These are phyloP conservation scores for Trigoniulus corallinus DNA, from an alignment of 1,140 invertebrate species.

Conservation along the genomic window DNA sequence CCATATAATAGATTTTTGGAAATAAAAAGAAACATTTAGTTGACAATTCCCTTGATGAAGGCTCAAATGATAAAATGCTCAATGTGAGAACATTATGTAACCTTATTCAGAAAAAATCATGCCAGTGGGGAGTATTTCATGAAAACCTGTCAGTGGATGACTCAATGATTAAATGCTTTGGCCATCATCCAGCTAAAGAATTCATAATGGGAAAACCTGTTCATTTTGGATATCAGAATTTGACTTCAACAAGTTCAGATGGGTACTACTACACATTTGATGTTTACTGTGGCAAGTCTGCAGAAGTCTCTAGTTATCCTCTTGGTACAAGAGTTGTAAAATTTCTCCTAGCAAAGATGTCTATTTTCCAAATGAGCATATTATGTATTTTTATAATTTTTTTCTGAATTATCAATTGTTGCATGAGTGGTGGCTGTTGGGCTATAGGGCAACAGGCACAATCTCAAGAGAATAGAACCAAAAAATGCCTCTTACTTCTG, in stretches of 20 bases:
- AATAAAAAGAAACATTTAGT: slow-evolving; percentile 15
- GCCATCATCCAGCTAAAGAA: slow-evolving; percentile 13
- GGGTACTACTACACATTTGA: slow-evolving; percentile 2
- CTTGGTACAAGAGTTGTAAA: slow-evolving; percentile 1
- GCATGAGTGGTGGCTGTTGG: not conserved
- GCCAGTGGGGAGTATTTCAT: slow-evolving; percentile 9
- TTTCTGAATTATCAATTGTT: slow-evolving; percentile 1
- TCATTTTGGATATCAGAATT: slow-evolving; percentile 14
- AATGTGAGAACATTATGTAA: slow-evolving; percentile 18
- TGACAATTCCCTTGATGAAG: slow-evolving; percentile 18
- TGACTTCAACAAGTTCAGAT: not conserved
- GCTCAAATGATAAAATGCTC: slow-evolving; percentile 19
- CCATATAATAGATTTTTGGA: slow-evolving; percentile 14
- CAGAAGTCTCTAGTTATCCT: not conserved
- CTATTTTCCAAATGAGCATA: not conserved
- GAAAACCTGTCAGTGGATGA: slow-evolving; percentile 12
- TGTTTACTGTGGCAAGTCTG: slow-evolving; percentile 1
- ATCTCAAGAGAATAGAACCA: not conserved
- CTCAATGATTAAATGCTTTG: slow-evolving; percentile 13
- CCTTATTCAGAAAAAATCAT: slow-evolving; percentile 18
- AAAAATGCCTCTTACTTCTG: not conserved
- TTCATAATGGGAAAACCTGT: slow-evolving; percentile 14
- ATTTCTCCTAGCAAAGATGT: not conserved
- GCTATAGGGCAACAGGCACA: slow-evolving; percentile 2
- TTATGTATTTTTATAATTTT: slow-evolving; percentile 6